Base-by-base conservation (phyloP, 2,113 vertebrate genomes). In the Callaeas wilsoni region DNA sequence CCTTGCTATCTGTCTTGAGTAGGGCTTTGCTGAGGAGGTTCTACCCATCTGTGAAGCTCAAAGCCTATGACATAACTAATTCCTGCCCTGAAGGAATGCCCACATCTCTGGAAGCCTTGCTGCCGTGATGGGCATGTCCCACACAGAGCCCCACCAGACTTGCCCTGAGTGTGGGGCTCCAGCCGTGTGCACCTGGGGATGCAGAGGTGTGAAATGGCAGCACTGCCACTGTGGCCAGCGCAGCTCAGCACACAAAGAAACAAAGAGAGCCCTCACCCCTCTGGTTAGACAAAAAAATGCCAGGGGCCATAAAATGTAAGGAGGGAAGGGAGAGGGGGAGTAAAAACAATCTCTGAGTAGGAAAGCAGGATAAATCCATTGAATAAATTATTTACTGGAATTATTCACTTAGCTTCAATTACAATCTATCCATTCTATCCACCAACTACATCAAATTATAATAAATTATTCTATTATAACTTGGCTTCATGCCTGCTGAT, bases 371-470 rank as follows among this genome's bases (percentile, higher is more conserved):
- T 93, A 92, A 93, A 96, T 96, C 93, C 83, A 95, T 75, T 93
- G 88, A 94, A 92, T 92, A 94, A 95, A 96, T 96, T 96, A 96
- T 95, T 97, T 96, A 96, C 94, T 96, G 88, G 90, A 92, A 95
- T 96, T 96, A 95, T 92, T 97, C 90, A 94, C 88, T 96, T 96
- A 95, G 79, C 64, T 92, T 96, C 93, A 92, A 95, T 96, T 96
- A 96, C 90, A 96, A 49, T 81, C 90, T 92, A 84, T 80, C 93
- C 90, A 84, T 96, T 96, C 95, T 96, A 95, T 78, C 92, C 83
- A 93, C 85, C 80, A 78, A 89, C 85, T 90, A 94, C 79, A 92
- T 90, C 87, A 94, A 92, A 90, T 94, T 93, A 93, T 89, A 95
- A 94, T 92, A 94, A 92, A 96, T 92, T 90, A 85, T 88, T 92